A percentile compares a stretch with the other conserved stretches of the same genome.
Evolutionary conservation across 2,113 vertebrate species (phyloP).

Genomic region (Solenodon paradoxus): DNA sequence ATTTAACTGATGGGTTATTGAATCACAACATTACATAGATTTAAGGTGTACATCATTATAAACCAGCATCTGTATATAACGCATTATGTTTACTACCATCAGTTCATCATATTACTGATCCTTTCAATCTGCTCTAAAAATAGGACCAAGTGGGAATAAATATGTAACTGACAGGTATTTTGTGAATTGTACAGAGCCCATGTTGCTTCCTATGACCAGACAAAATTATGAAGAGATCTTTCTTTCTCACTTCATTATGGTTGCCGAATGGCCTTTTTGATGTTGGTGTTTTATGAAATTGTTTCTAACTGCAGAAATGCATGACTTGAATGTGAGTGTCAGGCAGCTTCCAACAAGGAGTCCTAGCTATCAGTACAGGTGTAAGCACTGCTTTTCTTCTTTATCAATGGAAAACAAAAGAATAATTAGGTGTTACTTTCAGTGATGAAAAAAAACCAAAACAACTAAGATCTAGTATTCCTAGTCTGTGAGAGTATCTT

Average conservation of each 20-base stretch:
- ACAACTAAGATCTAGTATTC: neutral
- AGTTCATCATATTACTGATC: no score
- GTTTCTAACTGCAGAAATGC: neutral
- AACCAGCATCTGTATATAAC: no score
- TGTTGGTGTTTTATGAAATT: neutral
- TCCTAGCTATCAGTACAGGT: rapidly evolving
- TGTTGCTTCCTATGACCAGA: neutral
- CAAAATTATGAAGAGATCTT: neutral
- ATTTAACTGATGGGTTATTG: no score
- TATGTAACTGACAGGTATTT: neutral
- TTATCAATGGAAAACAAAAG: neutral
- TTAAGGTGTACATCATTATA: no score
- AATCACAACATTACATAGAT: no score
- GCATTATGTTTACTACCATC: no score
- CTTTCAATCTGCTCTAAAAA: no score
- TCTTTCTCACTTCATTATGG: neutral
- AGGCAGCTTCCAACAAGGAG: neutral
- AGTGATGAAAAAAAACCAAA: neutral
- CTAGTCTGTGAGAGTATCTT: neutral
- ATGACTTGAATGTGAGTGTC: neutral
- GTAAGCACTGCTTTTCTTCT: neutral
- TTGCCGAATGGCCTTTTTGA: neutral
- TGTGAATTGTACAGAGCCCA: no score
- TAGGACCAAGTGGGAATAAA: neutral
- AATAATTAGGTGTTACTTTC: neutral